Evolutionary conservation across 2,113 vertebrate species (phyloP), one percentile per base, ranked within the genome.

Genomic region (Sinocyclocheilus anophthalmus): DNA sequence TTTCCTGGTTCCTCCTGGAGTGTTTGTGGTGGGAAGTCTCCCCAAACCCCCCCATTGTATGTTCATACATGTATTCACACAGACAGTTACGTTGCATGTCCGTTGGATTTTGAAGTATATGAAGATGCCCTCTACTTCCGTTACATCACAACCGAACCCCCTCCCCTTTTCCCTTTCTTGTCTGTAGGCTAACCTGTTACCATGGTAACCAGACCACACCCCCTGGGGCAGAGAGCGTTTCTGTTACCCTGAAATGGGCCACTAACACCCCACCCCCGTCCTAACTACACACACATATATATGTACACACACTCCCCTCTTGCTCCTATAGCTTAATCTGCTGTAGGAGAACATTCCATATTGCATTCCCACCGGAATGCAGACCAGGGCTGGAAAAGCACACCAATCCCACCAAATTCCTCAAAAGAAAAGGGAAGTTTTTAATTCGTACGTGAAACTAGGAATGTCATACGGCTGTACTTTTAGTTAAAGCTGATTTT

Each of bases 131-230:
- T 89, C 81, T 88, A 90, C 89, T 91, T 92, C 83, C 77, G 89
- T 90, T 89, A 84, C 85, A 77, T 93, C 92, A 93, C 91, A 92
- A 87, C 84, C 73, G 65, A 63, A 76, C 87, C 85, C 72, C 80
- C 92, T 88, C 86, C 92, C 33, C 88, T 90, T 85, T 91, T 88
- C 91, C 91, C 89, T 90, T 93, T 91, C 88, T 91, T 93, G 92
- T 93, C 91, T 92, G 92, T 94, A 92, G 93, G 91, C 91, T 92
- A 93, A 91, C 88, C 78, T 30, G 93, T 94, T 91, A 92, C 94
- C 93, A 95, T 94, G 91, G 93, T 84, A 93, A 94, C 93, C 81
- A 90, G 92, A 91, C 92, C 93, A 92, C 93, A 94, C 92, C 93
- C 92, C 93, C 89, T 78, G 59, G 92, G 92, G 92, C 90, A 93